phyloP scores from a whole-genome alignment of 2,113 vertebrate genomes.

The Erinaceus europaeus region DNA sequence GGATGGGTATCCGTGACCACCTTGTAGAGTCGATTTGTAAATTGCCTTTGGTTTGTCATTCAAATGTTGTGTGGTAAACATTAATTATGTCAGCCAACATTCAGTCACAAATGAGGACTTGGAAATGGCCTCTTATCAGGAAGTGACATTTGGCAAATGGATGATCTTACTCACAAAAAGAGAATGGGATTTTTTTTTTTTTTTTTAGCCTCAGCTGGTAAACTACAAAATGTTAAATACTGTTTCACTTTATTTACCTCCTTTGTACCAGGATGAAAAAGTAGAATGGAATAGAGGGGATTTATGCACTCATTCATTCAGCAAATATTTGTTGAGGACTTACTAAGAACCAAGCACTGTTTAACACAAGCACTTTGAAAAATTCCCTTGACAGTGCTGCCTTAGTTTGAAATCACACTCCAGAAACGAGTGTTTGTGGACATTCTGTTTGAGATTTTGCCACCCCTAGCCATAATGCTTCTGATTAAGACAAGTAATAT shows the following conservation, averaged over 20 bases:
- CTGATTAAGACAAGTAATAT: neutral
- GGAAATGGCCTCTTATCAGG: conserved; percentile 79
- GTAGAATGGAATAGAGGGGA: conserved; percentile 33
- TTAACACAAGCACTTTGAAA: neutral
- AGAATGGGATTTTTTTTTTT: too few species aligned
- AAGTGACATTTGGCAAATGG: conserved; percentile 81
- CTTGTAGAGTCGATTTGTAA: conserved; percentile 65
- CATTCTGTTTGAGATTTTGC: neutral
- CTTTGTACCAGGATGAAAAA: conserved; percentile 62
- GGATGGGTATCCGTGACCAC: conserved; percentile 54
- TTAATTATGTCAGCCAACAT: conserved; percentile 83
- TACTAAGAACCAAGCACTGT: neutral
- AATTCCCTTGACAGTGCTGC: neutral
- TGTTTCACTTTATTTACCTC: conserved; percentile 54
- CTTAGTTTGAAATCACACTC: neutral
- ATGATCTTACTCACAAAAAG: conserved; percentile 79
- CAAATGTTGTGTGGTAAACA: conserved; percentile 75
- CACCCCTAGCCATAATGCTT: neutral
- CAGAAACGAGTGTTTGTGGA: neutral
- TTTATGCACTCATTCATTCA: conserved; percentile 9
- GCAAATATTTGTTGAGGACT: conserved; percentile 36
- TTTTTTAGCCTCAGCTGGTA: conserved; percentile 60
- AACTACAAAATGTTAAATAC: conserved; percentile 59
- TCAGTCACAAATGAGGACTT: conserved; percentile 79
- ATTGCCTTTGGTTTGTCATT: conserved; percentile 80